Base-by-base conservation (phyloP, 2,888 invertebrate genomes). In the Dicranocentrus wangi region DNA sequence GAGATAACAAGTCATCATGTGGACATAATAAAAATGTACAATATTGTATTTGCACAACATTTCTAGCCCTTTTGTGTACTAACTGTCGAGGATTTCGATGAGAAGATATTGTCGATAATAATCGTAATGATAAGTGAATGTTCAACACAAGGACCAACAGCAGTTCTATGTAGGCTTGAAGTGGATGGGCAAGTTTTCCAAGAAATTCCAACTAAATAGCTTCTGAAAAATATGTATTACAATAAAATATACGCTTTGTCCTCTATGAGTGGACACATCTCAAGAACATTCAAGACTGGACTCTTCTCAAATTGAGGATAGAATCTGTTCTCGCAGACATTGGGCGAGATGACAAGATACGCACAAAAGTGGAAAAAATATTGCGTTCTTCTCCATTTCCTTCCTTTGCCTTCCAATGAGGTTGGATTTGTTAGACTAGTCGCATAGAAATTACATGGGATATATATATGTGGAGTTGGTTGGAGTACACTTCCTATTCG, bases 191-290 rank as follows among this genome's bases (percentile, higher is more conserved):
- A 47, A 47, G 2, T 13, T 47, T 10, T 47, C 47, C 10, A 47
- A 47, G n/a, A 47, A n/a, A 47, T 3, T 3, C 2, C 47, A n/a
- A n/a, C 47, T 47, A n/a, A 7, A n/a, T 7, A 47, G 47, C n/a
- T n/a, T 10, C 47, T 47, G 10, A 47, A 47, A 8, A 47, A n/a
- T 47, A 47, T n/a, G n/a, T 47, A 47, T 47, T 47, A 7, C 13
- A 55, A 55, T 55, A 55, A 55, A 55, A 25, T 25, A 21, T 55
- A 15, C 55, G 21, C 25, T 55, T 25, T 25, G 8, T 55, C 25
- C 10, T 55, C 15, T n/a, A 10, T 47, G 7, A 55, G 55, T 55
- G 55, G 55, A 55, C 55, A n/a, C n/a, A 55, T 55, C 55, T 55
- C 55, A 25, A 15, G n/a, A 55, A 25, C 25, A 23, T 25, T 55